A percentile compares a stretch with the other conserved stretches of the same genome.
Evolutionary conservation across 1,140 invertebrate genomes (phyloP).

Genomic region (Lucilia cuprina): DNA sequence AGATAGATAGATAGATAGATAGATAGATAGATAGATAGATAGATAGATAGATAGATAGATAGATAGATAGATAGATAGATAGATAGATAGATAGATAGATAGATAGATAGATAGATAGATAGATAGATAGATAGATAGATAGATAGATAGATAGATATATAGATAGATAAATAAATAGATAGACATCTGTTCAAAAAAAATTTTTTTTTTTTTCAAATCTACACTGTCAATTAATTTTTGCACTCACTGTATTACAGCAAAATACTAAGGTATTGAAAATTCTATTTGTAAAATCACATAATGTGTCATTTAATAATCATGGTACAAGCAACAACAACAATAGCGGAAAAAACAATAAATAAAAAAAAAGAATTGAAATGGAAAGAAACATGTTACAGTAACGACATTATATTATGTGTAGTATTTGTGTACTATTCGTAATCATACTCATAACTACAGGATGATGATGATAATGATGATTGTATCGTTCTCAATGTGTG

Average conservation of each 20-base stretch:
- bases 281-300: slow-evolving; percentile 24
- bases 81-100: no score
- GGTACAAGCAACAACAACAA: neutral
- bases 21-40: no score
- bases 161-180: no score
- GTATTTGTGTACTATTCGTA: neutral
- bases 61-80: no score
- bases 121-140: no score
- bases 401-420: neutral
- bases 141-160: no score
- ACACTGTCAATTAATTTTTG: neutral
- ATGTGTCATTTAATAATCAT: slow-evolving; percentile 28
- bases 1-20: no score
- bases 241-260: neutral
- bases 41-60: no score
- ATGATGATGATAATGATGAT: neutral
- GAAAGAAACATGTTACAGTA: neutral
- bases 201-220: no score
- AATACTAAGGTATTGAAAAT: neutral
- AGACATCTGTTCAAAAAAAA: no score
- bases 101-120: no score
- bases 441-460: neutral
- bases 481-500: neutral
- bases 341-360: neutral
- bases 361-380: neutral